phyloP scores from a whole-genome alignment of 2,797 vertebrate species.

The Champsocephalus gunnari region DNA sequence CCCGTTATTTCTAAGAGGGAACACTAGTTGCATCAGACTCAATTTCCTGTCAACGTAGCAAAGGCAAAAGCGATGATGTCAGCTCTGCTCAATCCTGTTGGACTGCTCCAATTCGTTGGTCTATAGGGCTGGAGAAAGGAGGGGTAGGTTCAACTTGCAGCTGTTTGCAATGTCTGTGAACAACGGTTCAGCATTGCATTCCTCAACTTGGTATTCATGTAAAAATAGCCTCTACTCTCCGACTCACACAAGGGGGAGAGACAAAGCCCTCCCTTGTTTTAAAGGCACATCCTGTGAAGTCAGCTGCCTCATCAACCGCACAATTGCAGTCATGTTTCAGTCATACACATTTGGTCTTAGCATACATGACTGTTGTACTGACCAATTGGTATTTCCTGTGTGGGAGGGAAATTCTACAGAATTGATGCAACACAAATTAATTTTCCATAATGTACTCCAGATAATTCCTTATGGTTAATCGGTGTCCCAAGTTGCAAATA shows the following conservation, averaged over 20 bases:
- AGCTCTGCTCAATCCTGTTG: constrained; percentile 70
- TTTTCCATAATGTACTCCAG: not conserved
- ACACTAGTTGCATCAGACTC: constrained; percentile 82
- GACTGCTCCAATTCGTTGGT: constrained; percentile 25
- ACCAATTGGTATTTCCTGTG: constrained; percentile 34
- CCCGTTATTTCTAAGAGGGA: constrained; percentile 20
- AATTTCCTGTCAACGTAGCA: constrained; percentile 80
- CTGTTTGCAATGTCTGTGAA: constrained; percentile 66
- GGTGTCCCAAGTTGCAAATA: not conserved
- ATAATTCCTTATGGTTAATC: not conserved
- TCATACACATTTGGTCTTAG: constrained; percentile 56
- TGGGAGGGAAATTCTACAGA: constrained; percentile 4
- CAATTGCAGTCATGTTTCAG: constrained; percentile 61
- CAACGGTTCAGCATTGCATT: constrained; percentile 65
- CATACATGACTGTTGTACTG: constrained; percentile 15
- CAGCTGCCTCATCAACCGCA: constrained; percentile 73
- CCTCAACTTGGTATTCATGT: constrained; percentile 72
- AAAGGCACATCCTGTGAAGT: constrained; percentile 73
- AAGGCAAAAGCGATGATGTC: constrained; percentile 74
- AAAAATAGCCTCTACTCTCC: constrained; percentile 74
- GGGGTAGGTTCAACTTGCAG: constrained; percentile 61
- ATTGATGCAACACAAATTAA: not conserved
- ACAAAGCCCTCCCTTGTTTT: constrained; percentile 78
- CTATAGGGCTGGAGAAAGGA: constrained; percentile 18
- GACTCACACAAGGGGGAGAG: constrained; percentile 50